Evolutionary conservation across 1,140 invertebrate species (phyloP).

Genomic region (Bradynema listronoti): DNA sequence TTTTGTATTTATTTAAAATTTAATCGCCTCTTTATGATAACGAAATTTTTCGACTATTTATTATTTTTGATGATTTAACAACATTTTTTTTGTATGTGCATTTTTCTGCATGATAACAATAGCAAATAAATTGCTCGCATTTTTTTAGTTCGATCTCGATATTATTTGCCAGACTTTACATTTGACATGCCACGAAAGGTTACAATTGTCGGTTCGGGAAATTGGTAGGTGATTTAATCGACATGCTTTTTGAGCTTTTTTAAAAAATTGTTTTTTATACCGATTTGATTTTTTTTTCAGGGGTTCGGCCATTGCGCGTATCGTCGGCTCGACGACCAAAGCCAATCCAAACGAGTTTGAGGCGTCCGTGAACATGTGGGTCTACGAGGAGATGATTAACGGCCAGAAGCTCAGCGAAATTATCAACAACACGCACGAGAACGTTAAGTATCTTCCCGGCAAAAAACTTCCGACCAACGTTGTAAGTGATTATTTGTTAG

Average conservation of each 20-base stretch:
- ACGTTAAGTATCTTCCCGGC: constrained; percentile 95
- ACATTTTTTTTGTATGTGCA: no score
- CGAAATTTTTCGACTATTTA: no score
- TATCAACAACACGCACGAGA: constrained; percentile 94
- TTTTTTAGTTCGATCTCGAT: no score
- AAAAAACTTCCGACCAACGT: constrained; percentile 72
- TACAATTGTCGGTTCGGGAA: constrained; percentile 53
- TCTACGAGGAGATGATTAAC: constrained; percentile 66
- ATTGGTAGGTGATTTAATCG: constrained; percentile 38
- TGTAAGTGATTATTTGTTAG: constrained; percentile 55
- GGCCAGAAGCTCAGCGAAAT: constrained; percentile 94
- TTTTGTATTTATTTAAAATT: no score
- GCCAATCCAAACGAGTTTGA: constrained; percentile 72
- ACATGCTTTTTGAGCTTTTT: background rate
- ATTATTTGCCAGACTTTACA: constrained; percentile 10
- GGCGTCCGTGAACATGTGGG: constrained; percentile 86
- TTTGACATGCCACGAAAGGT: constrained; percentile 44
- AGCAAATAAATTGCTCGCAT: no score
- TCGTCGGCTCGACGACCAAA: constrained; percentile 82
- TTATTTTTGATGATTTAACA: no score
- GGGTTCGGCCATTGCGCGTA: constrained; percentile 99
- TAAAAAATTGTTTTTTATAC: constrained; percentile 15
- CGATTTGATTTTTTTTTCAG: constrained; percentile 61
- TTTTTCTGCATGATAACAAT: no score
- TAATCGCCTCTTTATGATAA: no score